phyloP scores from a whole-genome alignment of 2,888 invertebrate species.

The Eulithis prunata region DNA sequence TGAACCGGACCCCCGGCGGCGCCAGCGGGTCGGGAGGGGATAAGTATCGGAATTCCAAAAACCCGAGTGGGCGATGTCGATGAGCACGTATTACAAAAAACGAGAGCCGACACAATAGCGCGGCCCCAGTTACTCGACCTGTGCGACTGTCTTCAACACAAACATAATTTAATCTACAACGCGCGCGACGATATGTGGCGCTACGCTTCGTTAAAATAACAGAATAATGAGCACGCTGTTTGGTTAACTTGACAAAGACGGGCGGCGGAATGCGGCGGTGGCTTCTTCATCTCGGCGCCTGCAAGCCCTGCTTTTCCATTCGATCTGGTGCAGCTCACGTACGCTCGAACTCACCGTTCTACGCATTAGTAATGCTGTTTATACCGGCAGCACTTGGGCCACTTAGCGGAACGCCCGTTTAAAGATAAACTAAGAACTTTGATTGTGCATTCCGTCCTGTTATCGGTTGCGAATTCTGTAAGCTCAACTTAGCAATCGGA shows the following conservation, averaged over 20 bases:
- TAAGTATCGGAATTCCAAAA: conserved; percentile 75
- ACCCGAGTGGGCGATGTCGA: conserved; percentile 75
- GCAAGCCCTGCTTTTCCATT: conserved; percentile 65
- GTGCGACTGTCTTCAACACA: conserved; percentile 46
- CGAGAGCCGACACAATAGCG: conserved; percentile 67
- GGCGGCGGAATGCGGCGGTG: conserved; percentile 67
- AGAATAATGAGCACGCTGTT: conserved; percentile 76
- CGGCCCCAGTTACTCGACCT: conserved; percentile 39
- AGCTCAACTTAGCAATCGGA: conserved; percentile 5
- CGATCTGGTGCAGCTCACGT: conserved; percentile 74
- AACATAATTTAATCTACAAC: conserved; percentile 40
- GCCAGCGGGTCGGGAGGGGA: conserved; percentile 44
- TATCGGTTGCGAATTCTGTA: conserved; percentile 34
- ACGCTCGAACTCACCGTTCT: conserved; percentile 47
- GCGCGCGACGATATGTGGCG: conserved; percentile 44
- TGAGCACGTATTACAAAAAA: conserved; percentile 62
- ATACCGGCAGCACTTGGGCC: conserved; percentile 37
- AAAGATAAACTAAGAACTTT: conserved; percentile 34
- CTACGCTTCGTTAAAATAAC: conserved; percentile 79
- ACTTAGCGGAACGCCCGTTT: conserved; percentile 37
- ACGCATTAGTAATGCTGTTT: conserved; percentile 51
- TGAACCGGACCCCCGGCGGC: conserved; percentile 71
- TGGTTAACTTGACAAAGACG: conserved; percentile 80
- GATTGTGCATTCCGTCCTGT: conserved; percentile 35
- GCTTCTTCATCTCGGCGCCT: conserved; percentile 64